Evolutionary conservation across 2,797 vertebrate species (phyloP), one percentile per base, ranked within the genome.

Genomic region (Danio choprae): DNA sequence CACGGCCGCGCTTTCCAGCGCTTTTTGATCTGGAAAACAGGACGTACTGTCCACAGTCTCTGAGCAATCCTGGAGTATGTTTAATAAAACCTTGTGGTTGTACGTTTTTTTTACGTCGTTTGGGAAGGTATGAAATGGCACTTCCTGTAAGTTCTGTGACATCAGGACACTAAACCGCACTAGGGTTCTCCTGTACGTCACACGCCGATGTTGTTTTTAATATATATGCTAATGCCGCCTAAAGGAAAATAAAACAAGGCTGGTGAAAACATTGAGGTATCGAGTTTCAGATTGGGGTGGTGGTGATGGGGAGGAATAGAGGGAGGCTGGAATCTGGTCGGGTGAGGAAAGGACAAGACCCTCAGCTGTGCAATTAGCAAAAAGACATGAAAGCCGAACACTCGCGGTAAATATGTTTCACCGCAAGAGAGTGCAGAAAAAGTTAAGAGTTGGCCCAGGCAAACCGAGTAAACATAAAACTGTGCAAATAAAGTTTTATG

Each of bases 401-500:
- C 77, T 85, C 68, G 77, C 63, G 77, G 77, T 79, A 84, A 86
- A 82, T 81, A 79, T 74, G 69, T 76, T 83, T 67, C 43, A 74
- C 70, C 71, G 79, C 79, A 80, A 67, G 79, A 74, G 63, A 74
- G 71, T 59, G 79, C 71, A 67, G 58, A 67, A 67, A 74, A 86
- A 84, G 83, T 73, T 74, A 78, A 82, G 63, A 84, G 79, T 81
- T 74, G 86, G 84, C 83, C 67, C 78, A 58, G 67, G 84, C 84
- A 74, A 71, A 63, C 63, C 83, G n/a, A 83, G 82, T 86, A 89
- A 89, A 91, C 83, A 78, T 84, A 72, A 60, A 70, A 79, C 86
- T 85, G 81, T 83, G 89, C 91, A 90, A 90, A 88, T 81, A 86
- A 80, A 82, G 77, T 91, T 89, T 85, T 85, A 88, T 84, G 77